Conservation (phyloP, 2,888 invertebrate genomes). For the Bugula neritina region DNA sequence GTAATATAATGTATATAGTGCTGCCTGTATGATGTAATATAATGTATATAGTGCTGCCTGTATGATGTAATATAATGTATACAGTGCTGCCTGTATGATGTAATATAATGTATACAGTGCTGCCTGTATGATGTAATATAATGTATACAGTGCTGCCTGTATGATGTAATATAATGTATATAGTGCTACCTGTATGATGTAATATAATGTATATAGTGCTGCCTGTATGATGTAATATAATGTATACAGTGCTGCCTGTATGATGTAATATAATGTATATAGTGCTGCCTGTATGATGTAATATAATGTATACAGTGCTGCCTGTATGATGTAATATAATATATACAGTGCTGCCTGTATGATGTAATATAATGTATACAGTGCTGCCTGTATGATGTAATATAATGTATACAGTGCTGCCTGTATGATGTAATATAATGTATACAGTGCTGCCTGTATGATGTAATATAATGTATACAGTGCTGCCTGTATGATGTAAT, state of each 20-base stretch:
- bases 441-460: background rate
- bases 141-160: background rate
- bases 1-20: background rate
- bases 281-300: background rate
- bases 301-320: background rate
- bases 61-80: background rate
- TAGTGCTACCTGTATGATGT: background rate
- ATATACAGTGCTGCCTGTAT: background rate
- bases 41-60: background rate
- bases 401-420: background rate
- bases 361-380: background rate
- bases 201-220: background rate
- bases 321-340: background rate
- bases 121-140: background rate
- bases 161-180: background rate
- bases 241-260: background rate
- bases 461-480: background rate
- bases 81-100: background rate
- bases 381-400: background rate
- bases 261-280: background rate
- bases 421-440: background rate
- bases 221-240: background rate
- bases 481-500: background rate
- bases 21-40: background rate
- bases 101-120: slow-evolving; percentile 1